Percentiles rank a stretch among this genome's conserved stretches.
phyloP scores from a whole-genome alignment of 2,113 vertebrate species.

The Lophochroa leadbeateri region DNA sequence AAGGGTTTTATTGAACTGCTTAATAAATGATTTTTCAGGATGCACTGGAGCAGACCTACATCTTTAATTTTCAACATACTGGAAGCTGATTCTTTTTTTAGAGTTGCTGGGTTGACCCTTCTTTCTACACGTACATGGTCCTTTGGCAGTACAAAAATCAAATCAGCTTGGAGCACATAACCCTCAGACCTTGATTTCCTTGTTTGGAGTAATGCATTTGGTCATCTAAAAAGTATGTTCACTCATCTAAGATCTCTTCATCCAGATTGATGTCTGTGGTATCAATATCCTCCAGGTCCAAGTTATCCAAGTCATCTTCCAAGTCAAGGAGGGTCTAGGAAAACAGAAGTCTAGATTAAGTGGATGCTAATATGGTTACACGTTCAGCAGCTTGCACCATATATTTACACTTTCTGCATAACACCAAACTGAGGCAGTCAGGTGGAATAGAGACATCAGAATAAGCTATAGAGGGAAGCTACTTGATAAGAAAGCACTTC shows the following conservation, averaged over 20 bases:
- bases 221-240: slow-evolving; percentile 48
- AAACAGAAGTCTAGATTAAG: not conserved
- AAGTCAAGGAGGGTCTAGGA: slow-evolving; percentile 88
- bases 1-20: slow-evolving; percentile 33
- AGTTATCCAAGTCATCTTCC: slow-evolving; percentile 93
- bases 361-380: fast-evolving
- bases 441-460: fast-evolving
- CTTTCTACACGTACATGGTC: not conserved
- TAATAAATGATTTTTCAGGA: not conserved
- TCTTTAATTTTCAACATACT: not conserved
- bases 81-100: not conserved
- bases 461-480: not conserved
- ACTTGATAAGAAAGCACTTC: not conserved
- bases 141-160: slow-evolving; percentile 47
- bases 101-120: not conserved
- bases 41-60: not conserved
- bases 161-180: not conserved
- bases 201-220: slow-evolving; percentile 29
- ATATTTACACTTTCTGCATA: not conserved
- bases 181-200: not conserved
- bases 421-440: not conserved
- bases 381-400: fast-evolving
- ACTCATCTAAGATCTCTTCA: slow-evolving; percentile 91
- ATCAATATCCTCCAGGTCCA: slow-evolving; percentile 96
- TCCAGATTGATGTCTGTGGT: slow-evolving; percentile 96